Percentiles rank a stretch among this genome's conserved stretches.
Evolutionary conservation across 1,140 invertebrate genomes (phyloP).

Genomic region (Eupeodes corollae): DNA sequence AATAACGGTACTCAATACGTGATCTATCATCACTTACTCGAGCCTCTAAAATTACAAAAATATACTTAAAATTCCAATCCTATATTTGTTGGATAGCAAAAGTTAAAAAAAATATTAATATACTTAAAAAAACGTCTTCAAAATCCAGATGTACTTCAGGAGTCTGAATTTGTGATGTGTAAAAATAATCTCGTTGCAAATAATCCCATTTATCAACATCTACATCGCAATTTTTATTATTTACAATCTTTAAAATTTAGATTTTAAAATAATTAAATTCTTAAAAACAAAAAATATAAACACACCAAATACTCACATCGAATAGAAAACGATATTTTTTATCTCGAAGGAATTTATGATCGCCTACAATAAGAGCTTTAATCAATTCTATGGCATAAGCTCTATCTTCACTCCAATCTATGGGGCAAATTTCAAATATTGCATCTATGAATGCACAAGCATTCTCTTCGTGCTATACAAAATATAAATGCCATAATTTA

Average conservation of each 20-base stretch:
- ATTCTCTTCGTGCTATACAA: slow-evolving; percentile 17
- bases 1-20: slow-evolving; percentile 28
- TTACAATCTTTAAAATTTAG: slow-evolving; percentile 46
- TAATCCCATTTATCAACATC: slow-evolving; percentile 70
- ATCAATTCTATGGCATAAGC: slow-evolving; percentile 22
- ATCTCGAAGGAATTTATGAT: slow-evolving; percentile 7
- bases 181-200: slow-evolving; percentile 45
- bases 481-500: neutral
- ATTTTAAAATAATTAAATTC: slow-evolving; percentile 1
- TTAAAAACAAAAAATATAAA: no score
- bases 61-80: neutral
- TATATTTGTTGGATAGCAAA: neutral
- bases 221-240: slow-evolving; percentile 49
- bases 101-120: neutral
- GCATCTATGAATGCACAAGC: slow-evolving; percentile 18
- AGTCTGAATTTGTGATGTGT: slow-evolving; percentile 7
- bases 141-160: slow-evolving; percentile 19
- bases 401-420: slow-evolving; percentile 15
- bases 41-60: slow-evolving; percentile 14
- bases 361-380: slow-evolving; percentile 24
- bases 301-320: slow-evolving; percentile 4
- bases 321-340: slow-evolving; percentile 8
- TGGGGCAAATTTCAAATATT: slow-evolving; percentile 11
- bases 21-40: slow-evolving; percentile 19
- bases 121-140: slow-evolving; percentile 8